phyloP scores from a whole-genome alignment of 2,113 vertebrate species.

The Calyptomena viridis region DNA sequence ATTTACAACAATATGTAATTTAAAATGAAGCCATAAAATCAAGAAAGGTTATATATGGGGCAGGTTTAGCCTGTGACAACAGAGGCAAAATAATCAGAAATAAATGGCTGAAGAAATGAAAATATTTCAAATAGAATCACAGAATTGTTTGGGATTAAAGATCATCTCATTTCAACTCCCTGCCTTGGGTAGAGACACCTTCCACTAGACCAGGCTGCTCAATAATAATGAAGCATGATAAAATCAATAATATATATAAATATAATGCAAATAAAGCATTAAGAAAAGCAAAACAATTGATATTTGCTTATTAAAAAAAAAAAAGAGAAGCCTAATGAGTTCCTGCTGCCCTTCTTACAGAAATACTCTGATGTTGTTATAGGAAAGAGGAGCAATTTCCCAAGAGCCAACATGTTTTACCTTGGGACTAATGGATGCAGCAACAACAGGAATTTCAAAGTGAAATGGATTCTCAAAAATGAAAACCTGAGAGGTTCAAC shows the following conservation, averaged over 20 bases:
- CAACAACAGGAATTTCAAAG: background rate
- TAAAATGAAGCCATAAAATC: background rate
- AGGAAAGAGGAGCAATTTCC: background rate
- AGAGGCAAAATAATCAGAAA: background rate
- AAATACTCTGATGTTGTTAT: background rate
- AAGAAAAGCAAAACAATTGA: background rate
- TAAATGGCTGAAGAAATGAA: background rate
- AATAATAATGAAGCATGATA: background rate
- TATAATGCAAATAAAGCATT: background rate
- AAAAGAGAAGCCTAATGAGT: background rate
- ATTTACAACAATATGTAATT: background rate
- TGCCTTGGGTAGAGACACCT: background rate
- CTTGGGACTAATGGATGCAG: background rate
- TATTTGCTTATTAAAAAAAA: background rate
- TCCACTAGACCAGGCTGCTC: background rate
- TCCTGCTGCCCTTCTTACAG: background rate
- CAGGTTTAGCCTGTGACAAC: background rate
- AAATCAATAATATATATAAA: background rate
- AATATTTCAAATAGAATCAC: background rate
- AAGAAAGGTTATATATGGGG: background rate
- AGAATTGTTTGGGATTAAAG: background rate
- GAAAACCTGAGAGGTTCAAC: background rate
- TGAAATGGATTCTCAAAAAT: background rate
- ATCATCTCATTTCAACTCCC: background rate
- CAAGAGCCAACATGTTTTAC: background rate